Conservation (phyloP, 2,113 vertebrate genomes). For the Excalfactoria chinensis region DNA sequence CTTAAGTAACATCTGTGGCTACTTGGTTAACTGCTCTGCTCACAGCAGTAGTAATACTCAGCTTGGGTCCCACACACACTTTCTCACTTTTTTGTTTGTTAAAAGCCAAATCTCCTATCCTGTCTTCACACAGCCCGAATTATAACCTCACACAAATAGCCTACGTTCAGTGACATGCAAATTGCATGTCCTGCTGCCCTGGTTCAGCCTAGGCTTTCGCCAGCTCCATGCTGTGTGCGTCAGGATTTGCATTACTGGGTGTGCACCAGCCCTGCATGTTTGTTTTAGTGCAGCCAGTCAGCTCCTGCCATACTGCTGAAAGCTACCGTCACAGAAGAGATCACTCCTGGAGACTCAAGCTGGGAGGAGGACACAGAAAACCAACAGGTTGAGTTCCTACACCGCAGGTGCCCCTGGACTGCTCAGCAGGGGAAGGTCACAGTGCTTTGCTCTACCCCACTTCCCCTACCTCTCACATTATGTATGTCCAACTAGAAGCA, state of each 20-base stretch:
- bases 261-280: fast-evolving
- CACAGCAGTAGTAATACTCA: neutral
- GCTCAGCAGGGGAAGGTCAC: neutral
- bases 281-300: neutral
- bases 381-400: neutral
- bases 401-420: neutral
- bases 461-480: neutral
- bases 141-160: neutral
- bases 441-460: neutral
- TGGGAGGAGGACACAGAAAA: neutral
- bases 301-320: fast-evolving
- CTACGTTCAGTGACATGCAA: neutral
- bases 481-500: neutral
- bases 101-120: neutral
- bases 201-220: neutral
- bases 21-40: neutral
- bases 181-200: neutral
- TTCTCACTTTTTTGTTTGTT: neutral
- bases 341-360: too few relatives aligned
- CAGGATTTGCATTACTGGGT: neutral
- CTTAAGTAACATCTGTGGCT: neutral
- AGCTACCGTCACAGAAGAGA: fast-evolving
- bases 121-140: neutral
- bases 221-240: fast-evolving
- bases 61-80: neutral